Percentiles rank a stretch among this genome's conserved stretches.
Conservation (phyloP, 2,888 invertebrate species). For the Cheilosia vulpina region DNA sequence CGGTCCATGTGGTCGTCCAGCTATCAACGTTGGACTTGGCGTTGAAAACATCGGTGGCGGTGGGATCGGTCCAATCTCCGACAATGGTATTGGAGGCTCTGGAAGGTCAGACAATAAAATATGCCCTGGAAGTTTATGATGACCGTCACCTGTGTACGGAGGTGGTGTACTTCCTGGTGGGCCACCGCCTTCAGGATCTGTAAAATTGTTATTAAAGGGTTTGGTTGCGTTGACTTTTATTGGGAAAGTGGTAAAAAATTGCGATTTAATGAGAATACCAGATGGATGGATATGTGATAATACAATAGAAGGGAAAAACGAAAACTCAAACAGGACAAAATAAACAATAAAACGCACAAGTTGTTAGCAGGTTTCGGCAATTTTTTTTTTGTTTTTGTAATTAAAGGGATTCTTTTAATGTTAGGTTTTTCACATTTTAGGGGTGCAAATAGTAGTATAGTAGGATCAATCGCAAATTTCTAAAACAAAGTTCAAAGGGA, state of each 20-base stretch:
- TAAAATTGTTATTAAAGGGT: slow-evolving; percentile 76
- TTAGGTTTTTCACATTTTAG: neutral
- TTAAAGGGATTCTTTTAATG: neutral
- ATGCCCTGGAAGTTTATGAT: slow-evolving; percentile 83
- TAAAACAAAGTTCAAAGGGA: neutral
- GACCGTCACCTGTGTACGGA: slow-evolving; percentile 80
- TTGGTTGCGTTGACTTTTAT: slow-evolving; percentile 16
- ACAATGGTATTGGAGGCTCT: slow-evolving; percentile 95
- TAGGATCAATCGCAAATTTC: slow-evolving; percentile 61
- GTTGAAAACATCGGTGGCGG: slow-evolving; percentile 98
- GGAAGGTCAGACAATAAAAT: slow-evolving; percentile 94
- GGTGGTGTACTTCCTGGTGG: slow-evolving; percentile 83
- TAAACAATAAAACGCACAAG: slow-evolving; percentile 51
- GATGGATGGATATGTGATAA: slow-evolving; percentile 58
- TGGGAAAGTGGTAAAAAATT: slow-evolving; percentile 33
- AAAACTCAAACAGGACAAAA: slow-evolving; percentile 59
- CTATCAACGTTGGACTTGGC: slow-evolving; percentile 89
- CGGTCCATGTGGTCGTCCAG: slow-evolving; percentile 84
- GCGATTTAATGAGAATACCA: slow-evolving; percentile 37
- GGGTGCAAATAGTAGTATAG: slow-evolving; percentile 18
- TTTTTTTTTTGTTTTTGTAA: slow-evolving; percentile 11
- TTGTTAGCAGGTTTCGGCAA: slow-evolving; percentile 51
- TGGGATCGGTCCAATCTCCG: slow-evolving; percentile 96
- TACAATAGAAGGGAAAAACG: slow-evolving; percentile 18
- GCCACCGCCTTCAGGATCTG: slow-evolving; percentile 86